phyloP scores from a whole-genome alignment of 2,888 invertebrate species.

The Drosophila sordidapex region DNA sequence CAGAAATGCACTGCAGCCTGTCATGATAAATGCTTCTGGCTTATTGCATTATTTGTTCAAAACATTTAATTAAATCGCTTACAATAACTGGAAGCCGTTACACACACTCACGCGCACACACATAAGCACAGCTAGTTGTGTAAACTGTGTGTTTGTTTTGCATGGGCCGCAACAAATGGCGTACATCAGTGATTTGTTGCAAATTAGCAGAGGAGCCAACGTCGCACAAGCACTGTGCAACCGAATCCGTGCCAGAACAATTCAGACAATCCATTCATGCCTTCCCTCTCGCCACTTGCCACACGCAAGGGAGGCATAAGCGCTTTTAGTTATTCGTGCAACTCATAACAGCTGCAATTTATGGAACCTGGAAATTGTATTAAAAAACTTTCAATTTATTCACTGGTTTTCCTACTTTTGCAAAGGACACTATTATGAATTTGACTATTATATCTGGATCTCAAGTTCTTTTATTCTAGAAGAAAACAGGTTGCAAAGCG shows the following conservation, averaged over 20 bases:
- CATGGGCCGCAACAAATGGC: constrained; percentile 14
- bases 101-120: neutral
- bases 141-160: constrained; percentile 9
- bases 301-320: neutral
- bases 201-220: constrained; percentile 17
- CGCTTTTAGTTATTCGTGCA: constrained; percentile 6
- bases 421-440: neutral
- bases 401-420: too few species aligned
- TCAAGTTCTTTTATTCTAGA: neutral
- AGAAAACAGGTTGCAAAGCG: neutral
- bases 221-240: constrained; percentile 5
- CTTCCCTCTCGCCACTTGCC: neutral
- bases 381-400: neutral
- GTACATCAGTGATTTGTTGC: constrained; percentile 37
- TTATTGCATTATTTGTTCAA: constrained; percentile 25
- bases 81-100: neutral
- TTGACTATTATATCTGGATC: neutral
- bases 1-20: constrained; percentile 1
- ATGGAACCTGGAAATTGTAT: neutral
- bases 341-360: constrained; percentile 1
- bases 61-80: constrained; percentile 22
- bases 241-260: constrained; percentile 1
- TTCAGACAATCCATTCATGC: constrained; percentile 5
- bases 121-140: neutral
- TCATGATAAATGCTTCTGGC: constrained; percentile 26